These are phyloP conservation scores for Ferdinandea cuprea DNA, from an alignment of 2,888 invertebrate genomes.

Conservation along the genomic window DNA sequence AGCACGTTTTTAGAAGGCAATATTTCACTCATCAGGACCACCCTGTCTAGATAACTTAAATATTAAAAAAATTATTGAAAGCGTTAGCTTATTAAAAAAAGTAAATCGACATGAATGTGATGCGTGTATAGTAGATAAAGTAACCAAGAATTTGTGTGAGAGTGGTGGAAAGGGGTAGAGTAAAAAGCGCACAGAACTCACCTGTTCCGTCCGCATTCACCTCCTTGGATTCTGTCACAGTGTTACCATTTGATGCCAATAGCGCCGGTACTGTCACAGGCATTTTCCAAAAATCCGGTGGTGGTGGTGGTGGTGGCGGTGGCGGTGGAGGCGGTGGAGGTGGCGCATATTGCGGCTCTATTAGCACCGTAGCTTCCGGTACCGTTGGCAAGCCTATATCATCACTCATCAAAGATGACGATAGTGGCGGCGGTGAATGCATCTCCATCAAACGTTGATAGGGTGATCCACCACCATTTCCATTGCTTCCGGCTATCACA, in stretches of 20 bases:
- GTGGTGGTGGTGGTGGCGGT: conserved; percentile 80
- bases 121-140: conserved; percentile 37
- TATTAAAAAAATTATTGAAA: conserved; percentile 51
- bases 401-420: conserved; percentile 4
- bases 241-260: conserved; percentile 32
- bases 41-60: conserved; percentile 15
- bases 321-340: conserved; percentile 76
- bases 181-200: conserved; percentile 61
- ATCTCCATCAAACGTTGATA: conserved; percentile 62
- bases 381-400: conserved; percentile 55
- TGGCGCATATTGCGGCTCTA: conserved; percentile 63
- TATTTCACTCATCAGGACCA: background rate
- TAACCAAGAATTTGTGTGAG: conserved; percentile 16
- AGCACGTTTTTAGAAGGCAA: background rate
- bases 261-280: conserved; percentile 57
- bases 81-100: conserved; percentile 42
- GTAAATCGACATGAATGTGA: conserved; percentile 60
- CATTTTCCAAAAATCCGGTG: conserved; percentile 78
- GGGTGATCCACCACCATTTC: conserved; percentile 51
- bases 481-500: conserved; percentile 62
- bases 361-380: conserved; percentile 51
- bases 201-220: conserved; percentile 46
- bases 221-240: conserved; percentile 23
- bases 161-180: conserved; percentile 20
- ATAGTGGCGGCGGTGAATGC: conserved; percentile 38